These are phyloP conservation scores for Rhopalosiphum nymphaeae DNA, from an alignment of 2,888 invertebrate genomes.

Conservation along the genomic window DNA sequence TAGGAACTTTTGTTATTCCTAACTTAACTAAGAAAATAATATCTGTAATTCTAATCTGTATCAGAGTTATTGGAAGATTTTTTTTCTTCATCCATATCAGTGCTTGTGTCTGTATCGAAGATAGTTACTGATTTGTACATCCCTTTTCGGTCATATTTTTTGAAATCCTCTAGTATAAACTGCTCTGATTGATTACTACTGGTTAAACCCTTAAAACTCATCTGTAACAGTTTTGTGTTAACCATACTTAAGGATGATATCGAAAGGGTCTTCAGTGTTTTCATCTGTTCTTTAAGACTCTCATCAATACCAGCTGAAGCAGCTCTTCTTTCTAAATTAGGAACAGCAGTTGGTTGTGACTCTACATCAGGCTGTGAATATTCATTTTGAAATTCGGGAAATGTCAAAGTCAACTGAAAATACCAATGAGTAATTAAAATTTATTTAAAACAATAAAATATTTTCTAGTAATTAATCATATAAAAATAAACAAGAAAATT, in stretches of 20 bases:
- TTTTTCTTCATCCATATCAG: constrained; percentile 21
- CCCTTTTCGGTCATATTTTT: constrained; percentile 27
- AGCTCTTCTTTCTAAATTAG: constrained; percentile 73
- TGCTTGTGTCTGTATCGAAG: constrained; percentile 21
- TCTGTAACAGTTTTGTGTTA: constrained; percentile 24
- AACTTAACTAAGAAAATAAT: constrained; percentile 21
- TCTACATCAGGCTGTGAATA: not conserved
- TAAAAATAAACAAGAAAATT: not conserved
- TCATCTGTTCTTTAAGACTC: constrained; percentile 42
- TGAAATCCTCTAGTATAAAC: constrained; percentile 39
- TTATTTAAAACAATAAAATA: not conserved
- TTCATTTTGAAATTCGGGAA: constrained; percentile 50
- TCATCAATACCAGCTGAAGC: constrained; percentile 73
- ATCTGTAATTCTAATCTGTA: not conserved
- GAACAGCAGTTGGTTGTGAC: constrained; percentile 70
- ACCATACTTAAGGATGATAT: constrained; percentile 54
- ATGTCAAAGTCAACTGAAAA: constrained; percentile 47
- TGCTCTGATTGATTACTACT: constrained; percentile 56
- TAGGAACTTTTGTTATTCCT: constrained; percentile 42
- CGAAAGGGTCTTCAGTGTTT: constrained; percentile 37
- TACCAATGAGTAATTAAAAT: not conserved
- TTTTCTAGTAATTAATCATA: not conserved
- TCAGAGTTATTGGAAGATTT: constrained; percentile 27
- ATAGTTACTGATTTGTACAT: constrained; percentile 46
- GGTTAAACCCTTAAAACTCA: constrained; percentile 37